Conservation (phyloP, 1,140 invertebrate species). For the Gonioctena quinquepunctata region DNA sequence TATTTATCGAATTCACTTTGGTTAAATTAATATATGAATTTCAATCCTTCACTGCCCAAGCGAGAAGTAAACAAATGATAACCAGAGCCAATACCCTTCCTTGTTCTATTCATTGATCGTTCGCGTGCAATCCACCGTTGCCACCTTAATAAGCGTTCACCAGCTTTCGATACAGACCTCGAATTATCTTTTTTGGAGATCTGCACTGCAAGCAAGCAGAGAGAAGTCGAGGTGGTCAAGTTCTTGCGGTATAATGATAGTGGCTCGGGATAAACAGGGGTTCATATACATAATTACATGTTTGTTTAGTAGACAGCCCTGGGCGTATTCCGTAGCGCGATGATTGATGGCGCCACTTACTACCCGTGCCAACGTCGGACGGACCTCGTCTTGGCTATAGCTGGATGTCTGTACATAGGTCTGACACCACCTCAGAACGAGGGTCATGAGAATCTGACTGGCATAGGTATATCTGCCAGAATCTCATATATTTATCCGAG, state of each 20-base stretch:
- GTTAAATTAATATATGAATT: no score
- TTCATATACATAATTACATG: conserved; percentile 58
- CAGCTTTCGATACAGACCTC: not conserved
- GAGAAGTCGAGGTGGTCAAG: conserved; percentile 15
- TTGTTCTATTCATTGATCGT: conserved; percentile 1
- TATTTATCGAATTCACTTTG: no score
- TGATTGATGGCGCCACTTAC: conserved; percentile 54
- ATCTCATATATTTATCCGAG: no score
- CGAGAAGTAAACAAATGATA: no score
- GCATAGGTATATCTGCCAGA: no score
- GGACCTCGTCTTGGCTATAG: not conserved
- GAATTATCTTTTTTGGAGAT: not conserved
- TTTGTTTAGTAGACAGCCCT: conserved; percentile 56
- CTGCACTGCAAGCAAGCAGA: not conserved
- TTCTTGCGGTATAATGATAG: conserved; percentile 21
- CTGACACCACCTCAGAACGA: not conserved
- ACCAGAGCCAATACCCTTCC: not conserved
- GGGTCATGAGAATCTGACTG: not conserved
- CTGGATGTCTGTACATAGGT: not conserved
- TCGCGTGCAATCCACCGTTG: not conserved
- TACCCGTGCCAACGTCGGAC: conserved; percentile 39
- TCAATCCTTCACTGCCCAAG: no score
- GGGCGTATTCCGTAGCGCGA: conserved; percentile 51
- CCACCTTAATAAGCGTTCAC: conserved; percentile 9
- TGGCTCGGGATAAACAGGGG: conserved; percentile 48